Conservation (phyloP, 2,797 vertebrate genomes). For the Serranus cabrilla region DNA sequence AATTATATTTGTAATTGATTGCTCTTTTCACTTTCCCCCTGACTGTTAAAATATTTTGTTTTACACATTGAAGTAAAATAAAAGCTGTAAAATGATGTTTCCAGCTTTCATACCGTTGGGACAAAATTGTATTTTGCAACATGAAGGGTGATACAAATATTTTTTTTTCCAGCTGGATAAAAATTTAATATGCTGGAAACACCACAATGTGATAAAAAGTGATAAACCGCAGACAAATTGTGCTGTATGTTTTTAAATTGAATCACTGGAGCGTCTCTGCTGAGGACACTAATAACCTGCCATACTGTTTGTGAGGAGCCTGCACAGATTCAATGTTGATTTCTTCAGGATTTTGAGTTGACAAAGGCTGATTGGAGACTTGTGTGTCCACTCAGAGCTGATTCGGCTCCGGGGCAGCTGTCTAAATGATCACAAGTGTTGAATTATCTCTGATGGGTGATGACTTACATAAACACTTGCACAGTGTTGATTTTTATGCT, state of each 20-base stretch:
- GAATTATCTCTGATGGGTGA: constrained; percentile 45
- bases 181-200: not conserved
- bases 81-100: not conserved
- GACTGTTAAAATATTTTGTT: not conserved
- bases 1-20: not conserved
- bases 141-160: not conserved
- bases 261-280: not conserved
- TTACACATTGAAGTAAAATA: not conserved
- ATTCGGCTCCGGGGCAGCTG: constrained; percentile 25
- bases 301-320: constrained; percentile 5
- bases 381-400: constrained; percentile 39
- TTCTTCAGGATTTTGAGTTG: constrained; percentile 25
- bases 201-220: no score
- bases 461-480: constrained; percentile 30
- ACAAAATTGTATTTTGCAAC: not conserved
- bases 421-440: constrained; percentile 47
- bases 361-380: constrained; percentile 43
- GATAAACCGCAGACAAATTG: not conserved
- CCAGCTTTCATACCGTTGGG: not conserved
- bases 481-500: constrained; percentile 34
- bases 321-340: constrained; percentile 32
- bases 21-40: not conserved
- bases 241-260: not conserved
- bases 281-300: constrained; percentile 10
- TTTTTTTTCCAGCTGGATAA: not conserved